Percentiles rank a stretch among this genome's conserved stretches.
These are phyloP conservation scores for Psix sp. DNA, from an alignment of 1,140 invertebrate species.

Conservation along the genomic window DNA sequence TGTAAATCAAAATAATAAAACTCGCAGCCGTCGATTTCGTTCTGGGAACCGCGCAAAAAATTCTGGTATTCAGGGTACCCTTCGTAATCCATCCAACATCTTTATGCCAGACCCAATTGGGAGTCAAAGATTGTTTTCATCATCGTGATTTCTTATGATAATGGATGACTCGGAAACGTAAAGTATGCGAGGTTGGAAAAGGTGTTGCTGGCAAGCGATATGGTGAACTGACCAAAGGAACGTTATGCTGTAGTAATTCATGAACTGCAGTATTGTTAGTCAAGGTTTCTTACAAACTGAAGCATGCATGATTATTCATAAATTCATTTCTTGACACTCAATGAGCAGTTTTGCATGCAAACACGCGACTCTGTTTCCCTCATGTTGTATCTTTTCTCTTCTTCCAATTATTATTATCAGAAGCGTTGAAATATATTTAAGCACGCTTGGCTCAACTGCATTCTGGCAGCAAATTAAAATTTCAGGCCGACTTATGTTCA, in stretches of 20 bases:
- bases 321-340: constrained; percentile 26
- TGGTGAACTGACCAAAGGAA: too few relatives aligned
- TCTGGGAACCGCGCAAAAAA: constrained; percentile 27
- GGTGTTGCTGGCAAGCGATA: constrained; percentile 4
- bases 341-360: constrained; percentile 21
- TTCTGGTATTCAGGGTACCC: constrained; percentile 12
- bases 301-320: constrained; percentile 31
- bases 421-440: too few relatives aligned
- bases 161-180: constrained; percentile 13
- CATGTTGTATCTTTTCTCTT: constrained; percentile 5
- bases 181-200: constrained; percentile 3
- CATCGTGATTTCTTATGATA: constrained; percentile 7
- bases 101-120: too few relatives aligned
- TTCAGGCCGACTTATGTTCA: too few relatives aligned
- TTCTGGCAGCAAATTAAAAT: too few relatives aligned
- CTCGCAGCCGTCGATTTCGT: constrained; percentile 7
- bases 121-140: too few relatives aligned
- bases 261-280: constrained; percentile 21
- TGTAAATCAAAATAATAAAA: constrained; percentile 39
- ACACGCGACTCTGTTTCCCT: constrained; percentile 2
- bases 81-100: constrained; percentile 18
- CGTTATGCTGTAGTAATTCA: too few relatives aligned
- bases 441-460: too few relatives aligned
- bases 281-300: constrained; percentile 30
- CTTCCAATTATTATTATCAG: too few relatives aligned